These are phyloP conservation scores for Columbina picui DNA, from an alignment of 2,113 vertebrate genomes.

Conservation along the genomic window DNA sequence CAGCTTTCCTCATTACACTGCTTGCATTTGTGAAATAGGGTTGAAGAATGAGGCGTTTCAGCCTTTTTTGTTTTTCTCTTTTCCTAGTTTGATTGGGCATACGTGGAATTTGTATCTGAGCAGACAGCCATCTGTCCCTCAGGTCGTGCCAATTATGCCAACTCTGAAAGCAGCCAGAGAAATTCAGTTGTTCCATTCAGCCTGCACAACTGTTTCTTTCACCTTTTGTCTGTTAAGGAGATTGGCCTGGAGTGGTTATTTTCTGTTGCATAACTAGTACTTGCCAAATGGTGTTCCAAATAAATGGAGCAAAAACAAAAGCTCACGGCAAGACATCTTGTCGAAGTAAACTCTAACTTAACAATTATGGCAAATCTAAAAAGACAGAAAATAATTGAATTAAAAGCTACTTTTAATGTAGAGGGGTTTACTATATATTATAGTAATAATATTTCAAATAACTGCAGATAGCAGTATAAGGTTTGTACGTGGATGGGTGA, in stretches of 20 bases:
- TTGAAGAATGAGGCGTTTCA: not conserved
- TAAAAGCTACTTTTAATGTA: not conserved
- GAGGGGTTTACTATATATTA: not conserved
- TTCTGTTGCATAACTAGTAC: not conserved
- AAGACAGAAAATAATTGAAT: not conserved
- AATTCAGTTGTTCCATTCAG: constrained; percentile 5
- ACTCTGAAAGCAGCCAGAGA: constrained; percentile 7
- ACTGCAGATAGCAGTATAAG: not conserved
- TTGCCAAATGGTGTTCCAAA: not conserved
- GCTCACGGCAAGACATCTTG: not conserved
- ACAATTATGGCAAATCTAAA: not conserved
- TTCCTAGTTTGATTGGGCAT: not conserved
- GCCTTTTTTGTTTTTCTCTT: not conserved
- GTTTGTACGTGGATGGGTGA: not conserved
- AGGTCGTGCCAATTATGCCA: not conserved
- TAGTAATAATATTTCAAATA: not conserved
- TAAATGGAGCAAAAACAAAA: not conserved
- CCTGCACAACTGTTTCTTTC: constrained; percentile 14
- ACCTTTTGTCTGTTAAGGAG: constrained; percentile 19
- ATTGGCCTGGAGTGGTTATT: not conserved
- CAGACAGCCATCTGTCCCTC: constrained; percentile 41
- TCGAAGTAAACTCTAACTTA: not conserved
- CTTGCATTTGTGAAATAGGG: not conserved
- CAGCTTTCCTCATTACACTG: not conserved
- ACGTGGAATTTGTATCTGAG: not conserved